Evolutionary conservation across 2,888 invertebrate genomes (phyloP).

Genomic region (Anthophora plumipes): DNA sequence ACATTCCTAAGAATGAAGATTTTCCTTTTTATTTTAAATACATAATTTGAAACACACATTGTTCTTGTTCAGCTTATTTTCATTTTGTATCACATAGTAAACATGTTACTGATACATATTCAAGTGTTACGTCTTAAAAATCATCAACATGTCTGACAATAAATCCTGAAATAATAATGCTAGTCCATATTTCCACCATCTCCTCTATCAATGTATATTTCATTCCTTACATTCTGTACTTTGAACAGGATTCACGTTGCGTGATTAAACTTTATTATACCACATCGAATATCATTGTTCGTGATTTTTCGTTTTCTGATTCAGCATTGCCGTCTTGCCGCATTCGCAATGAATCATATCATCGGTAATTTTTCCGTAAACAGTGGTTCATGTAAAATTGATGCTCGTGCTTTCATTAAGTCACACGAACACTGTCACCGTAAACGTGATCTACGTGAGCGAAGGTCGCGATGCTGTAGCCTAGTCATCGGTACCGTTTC

Average conservation of each 20-base stretch:
- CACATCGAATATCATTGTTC: not conserved
- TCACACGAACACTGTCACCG: not conserved
- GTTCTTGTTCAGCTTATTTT: no score
- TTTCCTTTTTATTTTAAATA: no score
- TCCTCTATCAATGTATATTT: not conserved
- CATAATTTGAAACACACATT: no score
- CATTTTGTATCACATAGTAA: no score
- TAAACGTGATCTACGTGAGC: not conserved
- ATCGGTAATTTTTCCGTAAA: constrained; percentile 20
- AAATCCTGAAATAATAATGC: no score
- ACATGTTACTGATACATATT: no score
- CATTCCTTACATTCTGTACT: not conserved
- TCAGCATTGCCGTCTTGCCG: not conserved
- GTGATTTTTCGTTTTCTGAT: not conserved
- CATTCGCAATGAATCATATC: constrained; percentile 13
- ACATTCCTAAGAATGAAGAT: no score
- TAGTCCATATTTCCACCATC: no score
- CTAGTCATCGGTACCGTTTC: not conserved
- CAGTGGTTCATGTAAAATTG: not conserved
- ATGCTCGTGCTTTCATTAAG: not conserved
- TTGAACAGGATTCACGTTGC: constrained; percentile 1
- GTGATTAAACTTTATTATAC: constrained; percentile 12
- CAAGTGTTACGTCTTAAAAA: no score
- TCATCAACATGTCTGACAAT: no score
- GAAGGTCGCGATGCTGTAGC: not conserved